Base-by-base conservation (phyloP, 2,888 invertebrate genomes). In the Copidosoma aretas region DNA sequence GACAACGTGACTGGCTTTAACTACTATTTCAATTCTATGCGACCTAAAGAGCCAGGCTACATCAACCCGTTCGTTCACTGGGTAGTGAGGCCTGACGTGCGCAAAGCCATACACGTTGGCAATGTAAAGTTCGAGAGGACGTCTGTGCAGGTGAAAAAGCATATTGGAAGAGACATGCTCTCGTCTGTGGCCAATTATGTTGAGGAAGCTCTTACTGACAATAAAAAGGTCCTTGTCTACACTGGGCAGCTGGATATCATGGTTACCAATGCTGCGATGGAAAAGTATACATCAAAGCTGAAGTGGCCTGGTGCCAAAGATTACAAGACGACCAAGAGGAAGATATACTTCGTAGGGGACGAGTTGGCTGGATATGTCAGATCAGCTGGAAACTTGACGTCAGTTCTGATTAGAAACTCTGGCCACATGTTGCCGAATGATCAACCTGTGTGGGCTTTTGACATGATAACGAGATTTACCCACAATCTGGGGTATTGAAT, bases 171-270 rank as follows among this genome's bases (percentile, higher is more conserved):
- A 24, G 95, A 95, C 82, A 86, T 93, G 0, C 92, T 94, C 92
- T 88, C 92, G 78, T 90, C 91, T 0, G 91, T 93, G 3, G 91
- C 91, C 12, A 88, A 88, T 0, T 90, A 89, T 89, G 85, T 93
- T 62, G 86, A 88, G 0, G 89, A 90, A 74, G 84, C 94, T 0
- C 79, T 93, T 0, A 8, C 32, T 8, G 85, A 89, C 49, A 83
- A 89, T 74, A 92, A 91, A 77, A 86, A 87, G 80, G 89, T 94
- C 17, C 87, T 95, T 52, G 87, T 95, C 68, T 97, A 96, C 81
- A 95, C 91, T 79, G 97, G 97, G 0, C 96, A 97, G 79, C 81
- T 97, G 73, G 97, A 97, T 81, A 91, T 95, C n/a, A 93, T 94
- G 72, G 92, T 94, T 0, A 93, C 93, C 0, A 92, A 93, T 82